Conservation (phyloP, 2,797 vertebrate species). For the Mormyrops attenuatus region DNA sequence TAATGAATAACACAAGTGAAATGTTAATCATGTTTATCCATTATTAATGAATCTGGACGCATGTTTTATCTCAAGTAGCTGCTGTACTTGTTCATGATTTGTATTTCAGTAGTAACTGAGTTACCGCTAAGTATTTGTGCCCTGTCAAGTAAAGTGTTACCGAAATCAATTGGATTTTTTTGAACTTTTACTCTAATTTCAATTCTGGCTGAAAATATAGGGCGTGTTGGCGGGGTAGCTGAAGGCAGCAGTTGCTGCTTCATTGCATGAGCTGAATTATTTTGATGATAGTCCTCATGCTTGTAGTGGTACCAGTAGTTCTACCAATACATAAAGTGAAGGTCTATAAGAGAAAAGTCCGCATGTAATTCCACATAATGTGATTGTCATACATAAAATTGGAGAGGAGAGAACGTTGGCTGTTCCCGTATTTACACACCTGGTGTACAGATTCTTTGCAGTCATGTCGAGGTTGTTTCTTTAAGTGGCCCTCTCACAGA, state of each 20-base stretch:
- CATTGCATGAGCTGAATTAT: not conserved
- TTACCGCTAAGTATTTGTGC: not conserved
- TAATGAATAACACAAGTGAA: not conserved
- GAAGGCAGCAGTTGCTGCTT: not conserved
- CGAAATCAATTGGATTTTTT: not conserved
- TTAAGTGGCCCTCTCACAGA: not conserved
- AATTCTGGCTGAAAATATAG: not conserved
- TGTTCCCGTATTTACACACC: slow-evolving; percentile 22
- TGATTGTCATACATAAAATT: not conserved
- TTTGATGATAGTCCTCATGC: not conserved
- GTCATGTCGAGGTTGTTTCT: not conserved
- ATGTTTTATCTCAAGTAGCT: not conserved
- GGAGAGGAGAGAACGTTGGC: not conserved
- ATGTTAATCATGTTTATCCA: not conserved
- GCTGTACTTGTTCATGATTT: not conserved
- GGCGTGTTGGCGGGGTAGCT: not conserved
- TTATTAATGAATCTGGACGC: not conserved
- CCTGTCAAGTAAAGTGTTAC: not conserved
- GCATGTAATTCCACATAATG: slow-evolving; percentile 9
- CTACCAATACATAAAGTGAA: not conserved
- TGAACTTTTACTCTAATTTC: not conserved
- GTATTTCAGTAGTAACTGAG: not conserved
- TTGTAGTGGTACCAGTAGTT: not conserved
- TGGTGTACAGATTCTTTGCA: slow-evolving; percentile 18
- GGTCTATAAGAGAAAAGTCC: not conserved